Evolutionary conservation across 2,113 vertebrate species (phyloP).

Genomic region (Hymenochirus boettgeri): DNA sequence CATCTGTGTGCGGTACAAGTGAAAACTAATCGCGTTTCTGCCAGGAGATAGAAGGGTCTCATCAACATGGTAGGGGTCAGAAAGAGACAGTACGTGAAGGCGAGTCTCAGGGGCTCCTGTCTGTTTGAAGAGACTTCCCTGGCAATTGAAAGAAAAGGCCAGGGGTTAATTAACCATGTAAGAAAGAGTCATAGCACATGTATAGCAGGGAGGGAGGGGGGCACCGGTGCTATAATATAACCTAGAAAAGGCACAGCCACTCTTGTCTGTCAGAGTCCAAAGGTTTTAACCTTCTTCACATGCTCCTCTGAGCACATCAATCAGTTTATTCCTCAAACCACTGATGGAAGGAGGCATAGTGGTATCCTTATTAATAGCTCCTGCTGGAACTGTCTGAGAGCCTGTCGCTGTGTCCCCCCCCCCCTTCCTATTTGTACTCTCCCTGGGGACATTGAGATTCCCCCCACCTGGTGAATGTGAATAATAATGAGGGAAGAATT

Average conservation of each 20-base stretch:
- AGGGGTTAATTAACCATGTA: background rate
- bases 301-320: conserved; percentile 71
- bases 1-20: background rate
- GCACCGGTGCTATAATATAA: conserved; percentile 1
- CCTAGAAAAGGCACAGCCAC: background rate
- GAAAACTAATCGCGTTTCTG: background rate
- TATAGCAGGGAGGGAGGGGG: too few relatives aligned
- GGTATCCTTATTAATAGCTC: conserved; percentile 77
- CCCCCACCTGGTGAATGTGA: conserved; percentile 48
- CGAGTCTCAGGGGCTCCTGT: background rate
- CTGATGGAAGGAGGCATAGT: conserved; percentile 75
- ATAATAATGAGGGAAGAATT: conserved; percentile 36
- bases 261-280: conserved; percentile 5
- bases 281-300: conserved; percentile 21
- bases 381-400: conserved; percentile 71
- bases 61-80: background rate
- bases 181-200: background rate
- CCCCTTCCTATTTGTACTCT: conserved; percentile 61
- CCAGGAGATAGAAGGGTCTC: background rate
- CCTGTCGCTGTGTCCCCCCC: conserved; percentile 71
- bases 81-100: background rate
- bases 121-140: too few relatives aligned
- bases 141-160: background rate
- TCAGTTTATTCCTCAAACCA: conserved; percentile 75
- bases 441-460: conserved; percentile 55